Percentiles rank a stretch among this genome's conserved stretches.
Conservation (phyloP, 2,113 vertebrate species). For the Arothron firmamentum region DNA sequence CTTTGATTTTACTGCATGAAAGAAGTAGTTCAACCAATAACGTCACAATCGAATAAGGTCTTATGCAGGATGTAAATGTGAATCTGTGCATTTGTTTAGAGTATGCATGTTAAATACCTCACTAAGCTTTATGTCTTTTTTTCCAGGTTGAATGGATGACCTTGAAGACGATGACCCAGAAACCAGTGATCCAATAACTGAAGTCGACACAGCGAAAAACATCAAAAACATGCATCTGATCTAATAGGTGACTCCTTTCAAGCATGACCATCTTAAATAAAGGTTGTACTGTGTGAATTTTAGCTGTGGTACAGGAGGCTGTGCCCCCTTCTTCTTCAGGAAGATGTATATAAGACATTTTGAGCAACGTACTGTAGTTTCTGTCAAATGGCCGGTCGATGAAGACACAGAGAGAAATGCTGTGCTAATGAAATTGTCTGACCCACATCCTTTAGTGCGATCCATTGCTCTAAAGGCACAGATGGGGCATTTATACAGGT, state of each 20-base stretch:
- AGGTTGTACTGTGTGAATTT: constrained; percentile 43
- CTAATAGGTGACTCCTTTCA: constrained; percentile 56
- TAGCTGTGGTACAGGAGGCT: constrained; percentile 32
- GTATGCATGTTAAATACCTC: background rate
- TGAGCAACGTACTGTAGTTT: constrained; percentile 59
- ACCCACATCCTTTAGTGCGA: constrained; percentile 65
- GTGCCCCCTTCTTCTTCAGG: constrained; percentile 30
- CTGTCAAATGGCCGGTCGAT: constrained; percentile 61
- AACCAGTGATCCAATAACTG: constrained; percentile 29
- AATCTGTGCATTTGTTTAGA: background rate
- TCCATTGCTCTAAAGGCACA: constrained; percentile 65
- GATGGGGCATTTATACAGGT: constrained; percentile 72
- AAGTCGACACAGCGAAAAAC: constrained; percentile 19
- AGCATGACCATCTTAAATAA: constrained; percentile 45
- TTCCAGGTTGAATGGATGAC: constrained; percentile 38
- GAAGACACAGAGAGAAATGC: constrained; percentile 56
- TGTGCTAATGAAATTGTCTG: constrained; percentile 69
- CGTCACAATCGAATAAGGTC: background rate
- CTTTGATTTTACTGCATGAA: constrained; percentile 25
- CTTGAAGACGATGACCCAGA: constrained; percentile 25
- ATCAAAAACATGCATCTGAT: constrained; percentile 45
- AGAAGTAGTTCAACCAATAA: constrained; percentile 41
- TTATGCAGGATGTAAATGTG: background rate
- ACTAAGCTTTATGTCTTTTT: constrained; percentile 30
- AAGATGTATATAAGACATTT: constrained; percentile 50